A percentile compares a stretch with the other conserved stretches of the same genome.
Conservation (phyloP, 92 coral and sea anemone species). For the Montipora capitata region DNA sequence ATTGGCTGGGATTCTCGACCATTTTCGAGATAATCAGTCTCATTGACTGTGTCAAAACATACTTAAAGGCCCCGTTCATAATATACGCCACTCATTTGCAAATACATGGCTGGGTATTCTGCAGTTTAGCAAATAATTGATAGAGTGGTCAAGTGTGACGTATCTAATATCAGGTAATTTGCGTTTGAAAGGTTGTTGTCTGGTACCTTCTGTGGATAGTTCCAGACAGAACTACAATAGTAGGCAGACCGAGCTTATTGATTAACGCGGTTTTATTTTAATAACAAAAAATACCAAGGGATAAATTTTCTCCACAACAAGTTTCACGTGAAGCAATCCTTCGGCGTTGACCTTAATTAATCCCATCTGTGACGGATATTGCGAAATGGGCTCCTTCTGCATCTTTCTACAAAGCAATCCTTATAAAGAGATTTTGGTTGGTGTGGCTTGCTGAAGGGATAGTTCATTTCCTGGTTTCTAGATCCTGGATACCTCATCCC, state of each 20-base stretch:
- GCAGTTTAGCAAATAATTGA: too few species aligned
- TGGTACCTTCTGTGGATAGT: background rate
- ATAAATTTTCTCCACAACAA: too few species aligned
- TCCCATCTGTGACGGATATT: background rate
- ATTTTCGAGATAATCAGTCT: background rate
- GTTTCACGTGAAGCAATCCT: too few species aligned
- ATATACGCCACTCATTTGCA: too few species aligned
- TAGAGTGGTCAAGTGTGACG: background rate
- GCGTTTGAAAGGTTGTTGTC: background rate
- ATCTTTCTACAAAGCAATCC: background rate
- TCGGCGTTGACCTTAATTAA: background rate
- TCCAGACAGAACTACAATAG: background rate
- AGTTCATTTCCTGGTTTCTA: slow-evolving; percentile 14
- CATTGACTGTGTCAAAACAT: background rate
- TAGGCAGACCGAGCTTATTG: too few species aligned
- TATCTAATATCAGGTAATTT: background rate
- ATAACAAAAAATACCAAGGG: too few species aligned
- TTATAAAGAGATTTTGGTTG: slow-evolving; percentile 8
- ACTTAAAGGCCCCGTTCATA: background rate
- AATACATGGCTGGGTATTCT: too few species aligned
- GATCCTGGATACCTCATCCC: background rate
- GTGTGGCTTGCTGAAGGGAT: background rate
- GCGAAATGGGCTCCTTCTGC: background rate
- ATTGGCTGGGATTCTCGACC: background rate
- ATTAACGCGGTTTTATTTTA: too few species aligned